Evolutionary conservation across 1,140 invertebrate species (phyloP).

Genomic region (Papilio machaon): DNA sequence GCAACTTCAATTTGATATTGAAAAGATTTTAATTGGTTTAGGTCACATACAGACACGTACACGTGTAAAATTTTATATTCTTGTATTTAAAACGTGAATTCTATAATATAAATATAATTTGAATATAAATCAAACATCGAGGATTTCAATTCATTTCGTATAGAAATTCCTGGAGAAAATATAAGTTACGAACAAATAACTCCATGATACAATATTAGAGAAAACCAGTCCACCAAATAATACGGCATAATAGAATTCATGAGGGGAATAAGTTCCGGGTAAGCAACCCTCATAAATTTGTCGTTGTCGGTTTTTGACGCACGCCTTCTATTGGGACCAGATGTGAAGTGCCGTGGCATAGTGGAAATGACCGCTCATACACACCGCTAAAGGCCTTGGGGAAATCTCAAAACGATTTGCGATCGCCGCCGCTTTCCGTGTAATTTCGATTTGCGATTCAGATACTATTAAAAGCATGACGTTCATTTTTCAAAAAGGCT

Average conservation of each 20-base stretch:
- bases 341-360: conserved; percentile 49
- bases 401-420: conserved; percentile 66
- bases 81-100: too few relatives aligned
- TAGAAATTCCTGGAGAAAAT: not conserved
- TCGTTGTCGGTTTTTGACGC: conserved; percentile 53
- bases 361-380: conserved; percentile 60
- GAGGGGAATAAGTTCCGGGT: conserved; percentile 35
- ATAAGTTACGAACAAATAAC: not conserved
- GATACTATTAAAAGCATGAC: conserved; percentile 11
- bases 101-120: too few relatives aligned
- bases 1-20: not conserved
- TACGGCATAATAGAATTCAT: conserved; percentile 35
- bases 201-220: not conserved
- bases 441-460: conserved; percentile 31
- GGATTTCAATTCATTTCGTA: too few relatives aligned
- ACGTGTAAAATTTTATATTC: too few relatives aligned
- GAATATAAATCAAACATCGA: too few relatives aligned
- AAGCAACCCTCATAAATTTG: conserved; percentile 55
- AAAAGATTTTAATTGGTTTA: not conserved
- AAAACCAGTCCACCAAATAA: conserved; percentile 30
- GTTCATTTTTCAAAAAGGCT: not conserved
- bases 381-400: conserved; percentile 49
- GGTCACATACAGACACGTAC: too few relatives aligned
- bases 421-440: conserved; percentile 33
- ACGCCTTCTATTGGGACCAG: conserved; percentile 54